Percentiles rank a stretch among this genome's conserved stretches.
These are phyloP conservation scores for Ashinkailepas kermadecensis DNA, from an alignment of 2,888 invertebrate species.

Conservation along the genomic window DNA sequence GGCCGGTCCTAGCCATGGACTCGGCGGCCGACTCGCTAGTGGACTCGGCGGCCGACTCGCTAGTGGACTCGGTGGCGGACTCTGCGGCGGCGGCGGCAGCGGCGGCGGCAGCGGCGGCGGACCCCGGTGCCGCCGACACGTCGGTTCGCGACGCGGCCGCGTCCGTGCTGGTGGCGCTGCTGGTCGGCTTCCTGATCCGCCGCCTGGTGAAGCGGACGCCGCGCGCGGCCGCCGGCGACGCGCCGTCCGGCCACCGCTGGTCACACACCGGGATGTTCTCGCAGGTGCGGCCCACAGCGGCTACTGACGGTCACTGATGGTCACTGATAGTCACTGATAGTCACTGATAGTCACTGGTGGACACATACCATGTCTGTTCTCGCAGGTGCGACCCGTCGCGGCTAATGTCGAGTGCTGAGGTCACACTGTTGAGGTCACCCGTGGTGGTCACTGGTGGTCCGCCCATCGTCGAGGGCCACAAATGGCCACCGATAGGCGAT, in stretches of 20 bases:
- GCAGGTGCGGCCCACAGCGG: background rate
- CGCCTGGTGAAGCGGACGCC: background rate
- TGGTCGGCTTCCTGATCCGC: constrained; percentile 7
- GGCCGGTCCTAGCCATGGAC: too few species aligned
- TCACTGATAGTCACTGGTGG: too few species aligned
- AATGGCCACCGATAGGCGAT: too few species aligned
- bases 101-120: too few species aligned
- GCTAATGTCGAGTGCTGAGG: too few species aligned
- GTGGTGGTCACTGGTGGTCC: constrained; percentile 24
- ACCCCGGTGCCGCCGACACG: background rate
- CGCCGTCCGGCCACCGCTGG: constrained; percentile 32
- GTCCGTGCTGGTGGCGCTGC: constrained; percentile 10
- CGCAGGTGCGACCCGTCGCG: background rate
- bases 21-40: too few species aligned
- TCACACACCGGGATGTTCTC: constrained; percentile 26
- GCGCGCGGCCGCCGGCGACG: constrained; percentile 24
- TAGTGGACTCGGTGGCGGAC: too few species aligned
- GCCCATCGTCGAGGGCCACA: too few species aligned
- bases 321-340: too few species aligned
- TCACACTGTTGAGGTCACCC: constrained; percentile 25
- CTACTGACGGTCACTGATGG: too few species aligned
- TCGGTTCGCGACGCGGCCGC: background rate
- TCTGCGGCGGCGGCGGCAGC: too few species aligned
- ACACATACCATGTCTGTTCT: background rate
- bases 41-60: too few species aligned